These are phyloP conservation scores for Aplysia californica DNA, from an alignment of 1,140 invertebrate genomes.

Conservation along the genomic window DNA sequence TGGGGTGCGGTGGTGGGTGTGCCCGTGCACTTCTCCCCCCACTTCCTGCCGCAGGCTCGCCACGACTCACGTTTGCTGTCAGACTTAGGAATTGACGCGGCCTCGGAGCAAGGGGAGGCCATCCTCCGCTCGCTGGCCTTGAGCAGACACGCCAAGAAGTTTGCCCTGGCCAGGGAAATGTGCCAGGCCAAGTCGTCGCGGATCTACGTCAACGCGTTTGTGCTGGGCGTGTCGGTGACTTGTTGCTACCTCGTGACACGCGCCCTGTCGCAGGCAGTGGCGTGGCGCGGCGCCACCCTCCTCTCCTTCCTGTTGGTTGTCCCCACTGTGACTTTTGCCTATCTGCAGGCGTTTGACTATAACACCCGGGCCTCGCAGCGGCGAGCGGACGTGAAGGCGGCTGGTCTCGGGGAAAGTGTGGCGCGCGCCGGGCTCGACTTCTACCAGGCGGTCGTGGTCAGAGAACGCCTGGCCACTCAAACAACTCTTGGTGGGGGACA, in stretches of 20 bases:
- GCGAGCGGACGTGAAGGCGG: too few species aligned
- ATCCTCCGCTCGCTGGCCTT: not conserved
- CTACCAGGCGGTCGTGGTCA: too few species aligned
- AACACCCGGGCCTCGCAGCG: too few species aligned
- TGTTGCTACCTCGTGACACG: not conserved
- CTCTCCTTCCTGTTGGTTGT: not conserved
- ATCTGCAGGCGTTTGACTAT: not conserved
- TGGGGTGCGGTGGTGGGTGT: conserved; percentile 8
- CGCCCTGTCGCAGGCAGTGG: not conserved
- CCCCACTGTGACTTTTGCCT: not conserved
- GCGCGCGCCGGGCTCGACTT: too few species aligned
- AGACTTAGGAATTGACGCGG: not conserved
- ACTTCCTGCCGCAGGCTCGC: not conserved
- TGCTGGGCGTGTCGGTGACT: not conserved
- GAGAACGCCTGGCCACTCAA: too few species aligned
- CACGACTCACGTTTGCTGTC: not conserved
- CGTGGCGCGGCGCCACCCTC: not conserved
- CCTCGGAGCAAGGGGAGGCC: not conserved
- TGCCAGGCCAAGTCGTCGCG: not conserved
- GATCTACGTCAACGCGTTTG: not conserved
- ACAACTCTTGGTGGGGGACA: too few species aligned
- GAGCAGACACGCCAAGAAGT: conserved; percentile 3
- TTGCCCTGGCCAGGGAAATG: conserved; percentile 12
- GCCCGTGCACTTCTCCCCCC: not conserved
- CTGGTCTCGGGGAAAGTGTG: too few species aligned